Base-by-base conservation (phyloP, 2,888 invertebrate species). In the Pristionchus arcanus region DNA sequence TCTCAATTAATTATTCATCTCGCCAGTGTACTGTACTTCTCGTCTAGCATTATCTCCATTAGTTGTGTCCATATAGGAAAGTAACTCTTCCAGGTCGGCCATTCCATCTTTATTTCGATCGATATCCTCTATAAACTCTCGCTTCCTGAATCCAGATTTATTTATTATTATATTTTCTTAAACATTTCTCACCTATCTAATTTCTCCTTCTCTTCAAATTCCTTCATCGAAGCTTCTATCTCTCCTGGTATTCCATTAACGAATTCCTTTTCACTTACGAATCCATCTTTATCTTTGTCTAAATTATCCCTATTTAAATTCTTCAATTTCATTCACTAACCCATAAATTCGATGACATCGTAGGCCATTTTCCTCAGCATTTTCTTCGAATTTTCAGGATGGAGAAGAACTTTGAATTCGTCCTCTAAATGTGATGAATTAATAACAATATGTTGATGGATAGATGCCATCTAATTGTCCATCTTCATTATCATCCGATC, bases 401-500 rank as follows among this genome's bases (percentile, higher is more conserved):
- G 87, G 2, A 88, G 74, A 25, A 88, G 68, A 3, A 88, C 37
- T 71, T 34, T 88, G 31, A 55, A 88, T 21, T 88, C 87, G 13
- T 49, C 28, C 2, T 88, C 87, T 88, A 66, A 42, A 66, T 28
- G 28, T 21, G 4, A 71, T 21, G 53, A n/a, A 15, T 53, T 2
- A n/a, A 49, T 28, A 55, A 42, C 21, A 25, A 28, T 16, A 15
- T 28, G 53, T 49, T 15, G 19, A 15, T 37, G n/a, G 68, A 7
- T 15, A 11, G 68, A 19, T 37, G 55, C 87, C 55, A 31, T 71
- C n/a, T 5, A 88, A n/a, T 2, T 31, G 19, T 53, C 92, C 93
- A 77, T 93, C 91, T 9, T 88, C 53, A 77, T 93, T 91, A 1
- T 91, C 90, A 89, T 94, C 94, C 34, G 93, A 91, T 42, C 90